Evolutionary conservation across 2,888 invertebrate species (phyloP), one percentile per base, ranked within the genome.

Genomic region (Acleris emargana): DNA sequence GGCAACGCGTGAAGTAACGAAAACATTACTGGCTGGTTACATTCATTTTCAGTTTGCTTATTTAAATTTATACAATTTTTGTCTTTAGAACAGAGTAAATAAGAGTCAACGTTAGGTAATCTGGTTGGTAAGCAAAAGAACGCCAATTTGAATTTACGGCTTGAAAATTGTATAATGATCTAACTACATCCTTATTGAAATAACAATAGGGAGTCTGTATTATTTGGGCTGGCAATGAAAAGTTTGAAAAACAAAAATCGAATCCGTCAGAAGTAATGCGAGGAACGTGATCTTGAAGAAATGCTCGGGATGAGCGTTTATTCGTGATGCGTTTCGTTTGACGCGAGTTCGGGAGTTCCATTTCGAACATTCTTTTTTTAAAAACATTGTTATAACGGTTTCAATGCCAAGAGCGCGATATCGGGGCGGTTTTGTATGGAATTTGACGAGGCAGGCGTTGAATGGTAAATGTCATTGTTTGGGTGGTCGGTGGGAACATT

Each of bases 261-360:
- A 82, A 86, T 86, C 80, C 80, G 82, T 89, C 88, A 88, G 84
- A 87, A 85, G 38, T 88, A 89, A 90, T 86, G 87, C 76, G 77
- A 73, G 80, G 85, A 87, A 90, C 91, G 91, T 91, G 91, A 90
- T 87, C 79, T 80, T 79, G 77, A 70, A 77, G 75, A 74, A 77
- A 80, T 79, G 80, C 74, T 71, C 71, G 74, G 89, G 91, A 90
- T 90, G 82, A 89, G 75, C 84, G 82, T 87, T 76, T 77, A 81
- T 84, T 79, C 76, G 82, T 82, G 80, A 83, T 80, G 80, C 77
- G 76, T 84, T 81, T 78, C 74, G 60, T 61, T 66, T 66, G 66
- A 61, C 66, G 74, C 60, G 49, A 20, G 62, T 20, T 62, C 43
- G 64, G 58, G 53, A 64, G 64, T 66, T 66, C 61, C 60, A 66